Evolutionary conservation across 2,113 vertebrate genomes (phyloP).

Genomic region (human (Homo sapiens)): DNA sequence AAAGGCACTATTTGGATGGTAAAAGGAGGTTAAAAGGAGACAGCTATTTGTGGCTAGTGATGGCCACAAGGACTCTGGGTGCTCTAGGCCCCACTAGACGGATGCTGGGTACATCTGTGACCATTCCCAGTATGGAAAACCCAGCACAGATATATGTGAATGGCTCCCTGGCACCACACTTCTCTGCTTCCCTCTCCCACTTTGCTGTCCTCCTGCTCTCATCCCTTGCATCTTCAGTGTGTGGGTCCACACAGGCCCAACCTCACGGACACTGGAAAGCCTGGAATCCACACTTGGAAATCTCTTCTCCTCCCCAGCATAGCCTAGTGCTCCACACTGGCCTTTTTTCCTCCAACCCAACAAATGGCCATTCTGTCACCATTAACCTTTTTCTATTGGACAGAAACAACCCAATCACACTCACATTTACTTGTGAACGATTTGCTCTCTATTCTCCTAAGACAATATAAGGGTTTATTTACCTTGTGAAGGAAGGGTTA

Average conservation of each 20-base stretch:
- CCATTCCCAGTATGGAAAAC: neutral
- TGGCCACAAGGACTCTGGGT: neutral
- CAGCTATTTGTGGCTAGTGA: neutral
- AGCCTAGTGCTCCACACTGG: neutral
- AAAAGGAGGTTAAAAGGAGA: neutral
- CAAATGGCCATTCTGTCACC: neutral
- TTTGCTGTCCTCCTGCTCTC: neutral
- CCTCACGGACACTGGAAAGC: neutral
- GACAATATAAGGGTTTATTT: neutral
- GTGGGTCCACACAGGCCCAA: neutral
- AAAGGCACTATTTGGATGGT: neutral
- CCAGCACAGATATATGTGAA: neutral
- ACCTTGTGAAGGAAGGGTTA: neutral
- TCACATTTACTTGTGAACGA: neutral
- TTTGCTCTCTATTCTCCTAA: neutral
- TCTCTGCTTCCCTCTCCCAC: neutral
- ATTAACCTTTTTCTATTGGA: neutral
- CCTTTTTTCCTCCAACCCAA: neutral
- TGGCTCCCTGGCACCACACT: rapidly evolving
- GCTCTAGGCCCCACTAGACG: neutral
- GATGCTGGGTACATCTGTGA: neutral
- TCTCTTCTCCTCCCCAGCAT: neutral
- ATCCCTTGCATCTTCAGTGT: neutral
- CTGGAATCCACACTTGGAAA: neutral
- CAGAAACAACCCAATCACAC: neutral